Evolutionary conservation across 2,797 vertebrate genomes (phyloP).

Genomic region (Acrocephalus scirpaceus): DNA sequence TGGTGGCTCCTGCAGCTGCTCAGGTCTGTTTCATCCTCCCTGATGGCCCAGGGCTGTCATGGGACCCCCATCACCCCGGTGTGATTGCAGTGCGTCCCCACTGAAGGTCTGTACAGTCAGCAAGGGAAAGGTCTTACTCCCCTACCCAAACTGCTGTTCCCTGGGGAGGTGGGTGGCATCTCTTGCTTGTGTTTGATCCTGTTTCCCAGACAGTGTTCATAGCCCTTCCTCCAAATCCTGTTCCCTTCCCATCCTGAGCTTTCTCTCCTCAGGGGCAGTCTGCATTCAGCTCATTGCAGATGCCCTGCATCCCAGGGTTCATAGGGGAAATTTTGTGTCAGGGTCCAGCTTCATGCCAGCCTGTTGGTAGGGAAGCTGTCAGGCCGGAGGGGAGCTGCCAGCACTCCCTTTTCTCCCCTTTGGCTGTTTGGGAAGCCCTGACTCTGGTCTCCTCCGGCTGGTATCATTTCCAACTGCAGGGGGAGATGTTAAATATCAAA

Average conservation of each 20-base stretch:
- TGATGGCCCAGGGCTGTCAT: not conserved
- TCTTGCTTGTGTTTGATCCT: not conserved
- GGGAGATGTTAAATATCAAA: slow-evolving; percentile 72
- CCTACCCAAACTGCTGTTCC: not conserved
- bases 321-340: not conserved
- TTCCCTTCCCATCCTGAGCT: slow-evolving; percentile 38
- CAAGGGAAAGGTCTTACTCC: not conserved
- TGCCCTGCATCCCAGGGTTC: not conserved
- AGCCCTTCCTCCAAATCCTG: not conserved
- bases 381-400: not conserved
- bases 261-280: slow-evolving; percentile 41
- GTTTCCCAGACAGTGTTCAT: not conserved
- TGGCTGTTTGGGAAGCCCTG: not conserved
- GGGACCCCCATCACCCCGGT: accelerated
- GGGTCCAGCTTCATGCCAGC: not conserved
- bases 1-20: not conserved
- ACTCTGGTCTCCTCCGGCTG: not conserved
- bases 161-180: not conserved
- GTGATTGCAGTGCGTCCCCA: not conserved
- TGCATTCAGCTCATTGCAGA: slow-evolving; percentile 28
- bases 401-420: not conserved
- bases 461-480: slow-evolving; percentile 59
- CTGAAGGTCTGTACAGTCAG: not conserved
- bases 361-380: not conserved
- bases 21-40: not conserved